phyloP scores from a whole-genome alignment of 2,113 vertebrate species.

The Otis tarda region DNA sequence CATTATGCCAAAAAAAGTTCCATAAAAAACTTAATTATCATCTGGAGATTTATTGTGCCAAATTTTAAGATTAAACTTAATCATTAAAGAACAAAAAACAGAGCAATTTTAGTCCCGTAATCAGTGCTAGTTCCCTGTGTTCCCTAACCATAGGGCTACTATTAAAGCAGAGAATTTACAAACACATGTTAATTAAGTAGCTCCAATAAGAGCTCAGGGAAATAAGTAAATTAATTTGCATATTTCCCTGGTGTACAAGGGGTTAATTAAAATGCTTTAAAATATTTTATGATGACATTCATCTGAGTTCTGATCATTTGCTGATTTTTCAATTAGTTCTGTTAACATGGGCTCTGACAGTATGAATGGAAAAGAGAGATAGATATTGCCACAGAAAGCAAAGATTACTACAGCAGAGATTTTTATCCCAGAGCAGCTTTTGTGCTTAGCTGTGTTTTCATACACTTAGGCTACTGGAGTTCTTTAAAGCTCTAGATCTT shows the following conservation, averaged over 20 bases:
- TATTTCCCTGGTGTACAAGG: neutral
- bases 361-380: neutral
- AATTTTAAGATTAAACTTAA: neutral
- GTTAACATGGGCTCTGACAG: neutral
- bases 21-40: neutral
- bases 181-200: neutral
- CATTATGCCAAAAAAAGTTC: neutral
- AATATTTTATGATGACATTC: neutral
- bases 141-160: neutral
- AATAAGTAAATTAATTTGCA: constrained; percentile 17
- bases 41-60: neutral
- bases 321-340: constrained; percentile 17
- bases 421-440: neutral
- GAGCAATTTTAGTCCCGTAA: neutral
- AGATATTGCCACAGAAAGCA: neutral
- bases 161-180: neutral
- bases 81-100: neutral
- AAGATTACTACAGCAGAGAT: neutral
- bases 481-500: neutral
- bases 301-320: neutral
- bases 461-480: neutral
- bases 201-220: neutral
- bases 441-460: neutral
- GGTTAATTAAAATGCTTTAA: constrained; percentile 32
- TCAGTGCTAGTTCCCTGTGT: neutral